These are phyloP conservation scores for Amorpha juglandis DNA, from an alignment of 2,888 invertebrate genomes.

Conservation along the genomic window DNA sequence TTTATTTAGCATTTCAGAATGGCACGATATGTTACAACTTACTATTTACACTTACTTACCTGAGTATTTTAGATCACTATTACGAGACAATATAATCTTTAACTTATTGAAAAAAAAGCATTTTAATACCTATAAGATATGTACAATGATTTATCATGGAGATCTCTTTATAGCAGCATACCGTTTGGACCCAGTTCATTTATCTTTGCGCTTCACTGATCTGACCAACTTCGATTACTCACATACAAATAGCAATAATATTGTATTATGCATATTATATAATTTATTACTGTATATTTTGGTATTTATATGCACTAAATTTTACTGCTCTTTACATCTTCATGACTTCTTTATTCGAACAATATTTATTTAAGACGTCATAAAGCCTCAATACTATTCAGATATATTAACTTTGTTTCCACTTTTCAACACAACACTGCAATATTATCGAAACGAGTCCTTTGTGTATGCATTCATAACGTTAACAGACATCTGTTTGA, in stretches of 20 bases:
- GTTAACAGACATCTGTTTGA: too few relatives aligned
- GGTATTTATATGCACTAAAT: too few relatives aligned
- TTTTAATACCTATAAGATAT: not conserved
- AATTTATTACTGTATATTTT: too few relatives aligned
- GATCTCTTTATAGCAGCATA: slow-evolving; percentile 6
- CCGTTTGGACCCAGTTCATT: slow-evolving; percentile 38
- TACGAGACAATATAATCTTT: not conserved
- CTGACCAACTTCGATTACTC: not conserved
- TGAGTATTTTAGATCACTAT: slow-evolving; percentile 5
- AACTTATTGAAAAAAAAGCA: not conserved
- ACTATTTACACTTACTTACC: slow-evolving; percentile 17
- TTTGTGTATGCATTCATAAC: not conserved
- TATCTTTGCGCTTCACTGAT: not conserved
- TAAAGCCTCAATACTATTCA: not conserved
- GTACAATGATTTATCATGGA: slow-evolving; percentile 2
- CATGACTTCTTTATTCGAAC: not conserved
- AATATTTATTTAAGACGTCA: not conserved
- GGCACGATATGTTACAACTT: slow-evolving; percentile 36
- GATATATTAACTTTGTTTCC: not conserved
- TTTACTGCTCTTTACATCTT: not conserved
- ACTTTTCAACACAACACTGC: not conserved
- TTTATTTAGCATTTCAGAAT: slow-evolving; percentile 11
- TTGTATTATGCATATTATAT: not conserved
- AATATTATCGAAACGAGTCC: not conserved
- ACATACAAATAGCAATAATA: not conserved